Percentiles rank a stretch among this genome's conserved stretches.
These are phyloP conservation scores for Myiozetetes cayanensis DNA, from an alignment of 2,113 vertebrate genomes.

Conservation along the genomic window DNA sequence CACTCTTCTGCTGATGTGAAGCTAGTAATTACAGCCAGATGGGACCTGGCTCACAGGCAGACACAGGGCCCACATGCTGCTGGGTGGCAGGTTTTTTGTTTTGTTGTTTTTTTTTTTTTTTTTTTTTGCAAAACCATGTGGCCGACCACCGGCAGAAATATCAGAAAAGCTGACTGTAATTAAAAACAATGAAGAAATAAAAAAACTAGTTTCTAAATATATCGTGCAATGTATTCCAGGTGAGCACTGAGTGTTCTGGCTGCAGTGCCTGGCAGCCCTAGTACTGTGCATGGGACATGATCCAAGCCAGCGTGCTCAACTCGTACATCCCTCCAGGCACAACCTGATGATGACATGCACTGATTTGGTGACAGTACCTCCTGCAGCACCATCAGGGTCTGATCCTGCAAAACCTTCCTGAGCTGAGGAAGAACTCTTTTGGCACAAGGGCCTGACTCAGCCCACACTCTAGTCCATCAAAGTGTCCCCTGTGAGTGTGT, in stretches of 20 bases:
- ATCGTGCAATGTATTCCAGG: conserved; percentile 20
- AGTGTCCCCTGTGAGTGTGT: accelerated
- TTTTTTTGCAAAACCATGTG: neutral
- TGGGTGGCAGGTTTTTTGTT: neutral
- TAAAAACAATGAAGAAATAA: conserved; percentile 2
- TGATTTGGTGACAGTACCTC: neutral
- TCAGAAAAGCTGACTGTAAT: conserved; percentile 18
- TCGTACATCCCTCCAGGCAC: neutral
- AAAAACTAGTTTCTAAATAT: conserved; percentile 6
- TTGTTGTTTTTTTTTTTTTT: too few relatives aligned
- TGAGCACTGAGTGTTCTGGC: conserved; percentile 48
- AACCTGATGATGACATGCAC: neutral
- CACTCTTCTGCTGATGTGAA: conserved; percentile 60
- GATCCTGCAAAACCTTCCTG: neutral
- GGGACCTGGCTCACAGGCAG: conserved; percentile 57
- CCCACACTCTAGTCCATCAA: neutral
- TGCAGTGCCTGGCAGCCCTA: conserved; percentile 29
- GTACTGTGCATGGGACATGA: neutral
- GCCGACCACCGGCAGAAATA: neutral
- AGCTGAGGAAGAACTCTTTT: neutral
- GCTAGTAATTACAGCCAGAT: conserved; percentile 71
- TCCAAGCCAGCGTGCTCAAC: neutral
- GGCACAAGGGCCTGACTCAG: neutral
- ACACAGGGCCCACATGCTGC: conserved; percentile 36
- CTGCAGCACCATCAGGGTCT: neutral